A percentile compares a stretch with the other conserved stretches of the same genome.
Evolutionary conservation across 37 sponge, comb jelly and placozoan genomes (phyloP).

Genomic region (Haliclona indistincta): DNA sequence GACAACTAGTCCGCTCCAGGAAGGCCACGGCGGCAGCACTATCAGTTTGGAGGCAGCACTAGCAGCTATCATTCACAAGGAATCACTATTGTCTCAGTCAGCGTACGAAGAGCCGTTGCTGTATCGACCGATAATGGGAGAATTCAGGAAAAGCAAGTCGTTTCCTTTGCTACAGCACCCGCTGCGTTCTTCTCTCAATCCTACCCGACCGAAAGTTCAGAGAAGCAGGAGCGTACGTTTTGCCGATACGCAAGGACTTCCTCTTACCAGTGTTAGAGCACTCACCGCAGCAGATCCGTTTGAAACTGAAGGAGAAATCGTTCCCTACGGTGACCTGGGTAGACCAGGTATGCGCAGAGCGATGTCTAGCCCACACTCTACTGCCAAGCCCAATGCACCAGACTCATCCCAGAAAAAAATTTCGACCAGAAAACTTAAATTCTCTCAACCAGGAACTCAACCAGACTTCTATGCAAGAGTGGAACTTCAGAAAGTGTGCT

Average conservation of each 20-base stretch:
- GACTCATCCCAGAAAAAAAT: not conserved
- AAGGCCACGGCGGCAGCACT: no score
- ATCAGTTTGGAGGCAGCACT: no score
- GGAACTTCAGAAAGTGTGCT: constrained; percentile 35
- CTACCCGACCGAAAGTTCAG: constrained; percentile 3
- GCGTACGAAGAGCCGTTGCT: no score
- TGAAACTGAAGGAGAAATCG: constrained; percentile 53
- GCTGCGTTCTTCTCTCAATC: no score
- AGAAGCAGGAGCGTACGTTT: constrained; percentile 73
- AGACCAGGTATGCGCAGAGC: not conserved
- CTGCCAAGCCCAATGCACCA: not conserved
- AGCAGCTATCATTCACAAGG: no score
- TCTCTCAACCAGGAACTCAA: constrained; percentile 69
- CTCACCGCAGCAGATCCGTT: constrained; percentile 53
- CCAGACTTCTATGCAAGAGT: constrained; percentile 72
- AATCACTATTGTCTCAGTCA: no score
- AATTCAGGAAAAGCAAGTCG: not conserved
- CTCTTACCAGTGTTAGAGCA: constrained; percentile 55
- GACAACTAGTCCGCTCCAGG: no score
- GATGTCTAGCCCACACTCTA: not conserved
- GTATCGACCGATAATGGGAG: no score
- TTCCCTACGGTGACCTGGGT: constrained; percentile 36
- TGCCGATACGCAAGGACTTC: constrained; percentile 79
- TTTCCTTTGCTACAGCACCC: no score
- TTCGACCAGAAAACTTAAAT: constrained; percentile 21